Evolutionary conservation across 2,888 invertebrate genomes (phyloP), one percentile per base, ranked within the genome.

Genomic region (Idaea aversata): DNA sequence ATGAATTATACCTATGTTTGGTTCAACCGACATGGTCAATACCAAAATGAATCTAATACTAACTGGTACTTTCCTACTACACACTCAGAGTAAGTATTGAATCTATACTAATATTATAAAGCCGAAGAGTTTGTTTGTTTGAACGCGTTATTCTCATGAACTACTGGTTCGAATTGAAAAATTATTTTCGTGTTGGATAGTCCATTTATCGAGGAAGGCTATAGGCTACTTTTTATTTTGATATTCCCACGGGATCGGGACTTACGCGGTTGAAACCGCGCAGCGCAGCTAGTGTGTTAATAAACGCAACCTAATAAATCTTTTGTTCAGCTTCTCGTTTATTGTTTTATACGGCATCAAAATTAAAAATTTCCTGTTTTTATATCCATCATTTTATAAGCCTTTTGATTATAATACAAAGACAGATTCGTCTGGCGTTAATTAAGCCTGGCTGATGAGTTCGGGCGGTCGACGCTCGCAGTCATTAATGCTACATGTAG

Each of bases 391-490:
- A 47, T 47, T 10, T 47, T 47, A 47, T 47, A 47, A 47, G 47
- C 47, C 47, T 47, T 25, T 47, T 47, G 34, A 25, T 59, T 59
- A 59, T 90, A 91, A 90, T 91, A 91, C 88, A 91, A 91, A 90
- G 91, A 91, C 92, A 91, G 91, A 91, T 47, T 47, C 47, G 47
- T 92, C 89, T 82, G 85, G 90, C 87, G 91, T 92, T 93, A 93
- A 93, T 93, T 93, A 93, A 92, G 88, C 83, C 80, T 82, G 84
- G 83, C 81, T 92, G 92, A 93, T 92, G 92, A 93, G 91, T 86
- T 90, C 84, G 82, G 82, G 79, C 81, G 75, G 80, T 77, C 79
- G 77, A 78, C 81, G 80, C 77, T 82, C 78, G 85, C 83, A 86
- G 85, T 91, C 92, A 91, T 92, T 92, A 92, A 85, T 79, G 82